Percentiles rank a stretch among this genome's conserved stretches.
phyloP scores from a whole-genome alignment of 2,888 invertebrate species.

The Dysmachus trigonus region DNA sequence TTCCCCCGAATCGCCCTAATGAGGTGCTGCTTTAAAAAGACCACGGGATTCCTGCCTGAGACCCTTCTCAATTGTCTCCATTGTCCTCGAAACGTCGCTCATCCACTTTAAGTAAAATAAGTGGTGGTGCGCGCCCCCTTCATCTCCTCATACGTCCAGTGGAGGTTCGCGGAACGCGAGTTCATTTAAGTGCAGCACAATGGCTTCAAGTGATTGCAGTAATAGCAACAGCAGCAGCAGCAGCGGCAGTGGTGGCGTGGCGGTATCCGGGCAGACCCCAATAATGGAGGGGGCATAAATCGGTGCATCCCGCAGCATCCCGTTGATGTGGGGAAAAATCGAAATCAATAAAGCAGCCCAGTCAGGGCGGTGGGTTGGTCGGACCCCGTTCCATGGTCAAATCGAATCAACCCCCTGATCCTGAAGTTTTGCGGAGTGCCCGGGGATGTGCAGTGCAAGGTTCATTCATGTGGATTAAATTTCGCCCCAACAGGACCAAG shows the following conservation, averaged over 20 bases:
- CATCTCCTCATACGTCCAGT: neutral
- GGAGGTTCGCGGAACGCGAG: neutral
- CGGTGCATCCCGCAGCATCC: neutral
- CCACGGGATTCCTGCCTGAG: neutral
- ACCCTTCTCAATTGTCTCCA: neutral
- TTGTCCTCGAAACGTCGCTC: neutral
- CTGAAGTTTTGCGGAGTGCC: neutral
- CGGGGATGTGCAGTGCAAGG: neutral
- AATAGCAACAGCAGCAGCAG: neutral
- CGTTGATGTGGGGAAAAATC: neutral
- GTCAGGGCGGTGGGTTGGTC: neutral
- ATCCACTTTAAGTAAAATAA: slow-evolving; percentile 25
- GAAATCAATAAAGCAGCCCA: slow-evolving; percentile 8
- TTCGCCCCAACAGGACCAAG: neutral
- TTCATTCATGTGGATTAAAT: slow-evolving; percentile 19
- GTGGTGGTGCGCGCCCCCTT: neutral
- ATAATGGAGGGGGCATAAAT: neutral
- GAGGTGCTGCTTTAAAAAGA: slow-evolving; percentile 18
- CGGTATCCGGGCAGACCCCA: neutral
- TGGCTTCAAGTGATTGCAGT: neutral
- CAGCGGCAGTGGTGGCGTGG: too few species aligned
- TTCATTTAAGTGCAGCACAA: neutral
- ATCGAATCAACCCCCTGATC: neutral
- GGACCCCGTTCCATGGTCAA: neutral
- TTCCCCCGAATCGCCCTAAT: slow-evolving; percentile 3